Percentiles rank a stretch among this genome's conserved stretches.
Evolutionary conservation across 2,888 invertebrate species (phyloP).

Genomic region (Camptogramma bilineatum): DNA sequence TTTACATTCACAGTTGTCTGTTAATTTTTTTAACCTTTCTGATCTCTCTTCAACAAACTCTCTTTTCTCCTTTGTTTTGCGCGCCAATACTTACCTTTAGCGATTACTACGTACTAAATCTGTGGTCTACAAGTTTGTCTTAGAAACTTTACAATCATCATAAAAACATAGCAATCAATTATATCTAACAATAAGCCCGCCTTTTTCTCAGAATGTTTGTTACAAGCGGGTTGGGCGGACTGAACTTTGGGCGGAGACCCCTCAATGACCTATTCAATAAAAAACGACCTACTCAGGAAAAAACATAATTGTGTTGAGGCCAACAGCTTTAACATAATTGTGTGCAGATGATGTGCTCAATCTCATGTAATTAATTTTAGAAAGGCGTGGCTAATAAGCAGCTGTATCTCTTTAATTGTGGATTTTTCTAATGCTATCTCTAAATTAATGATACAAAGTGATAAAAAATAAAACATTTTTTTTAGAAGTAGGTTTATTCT

Average conservation of each 20-base stretch:
- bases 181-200: slow-evolving; percentile 45
- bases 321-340: slow-evolving; percentile 36
- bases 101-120: too few species aligned
- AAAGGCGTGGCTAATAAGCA: slow-evolving; percentile 57
- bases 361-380: slow-evolving; percentile 59
- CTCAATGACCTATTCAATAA: slow-evolving; percentile 53
- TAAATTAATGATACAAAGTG: slow-evolving; percentile 15
- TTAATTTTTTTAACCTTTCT: too few species aligned
- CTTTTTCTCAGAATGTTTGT: slow-evolving; percentile 52
- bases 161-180: slow-evolving; percentile 38
- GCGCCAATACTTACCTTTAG: too few species aligned
- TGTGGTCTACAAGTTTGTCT: neutral
- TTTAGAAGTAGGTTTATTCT: too few species aligned
- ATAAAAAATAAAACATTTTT: too few species aligned
- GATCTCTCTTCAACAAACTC: too few species aligned
- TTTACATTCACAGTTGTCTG: too few species aligned
- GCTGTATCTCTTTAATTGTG: slow-evolving; percentile 56
- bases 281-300: slow-evolving; percentile 46
- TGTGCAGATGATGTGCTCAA: slow-evolving; percentile 57
- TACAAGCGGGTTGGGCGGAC: slow-evolving; percentile 60
- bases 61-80: too few species aligned
- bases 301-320: neutral
- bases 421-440: slow-evolving; percentile 36
- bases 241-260: slow-evolving; percentile 53
- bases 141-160: neutral